Conservation (phyloP, 2,797 vertebrate species). For the Phyllotis vaccarum region DNA sequence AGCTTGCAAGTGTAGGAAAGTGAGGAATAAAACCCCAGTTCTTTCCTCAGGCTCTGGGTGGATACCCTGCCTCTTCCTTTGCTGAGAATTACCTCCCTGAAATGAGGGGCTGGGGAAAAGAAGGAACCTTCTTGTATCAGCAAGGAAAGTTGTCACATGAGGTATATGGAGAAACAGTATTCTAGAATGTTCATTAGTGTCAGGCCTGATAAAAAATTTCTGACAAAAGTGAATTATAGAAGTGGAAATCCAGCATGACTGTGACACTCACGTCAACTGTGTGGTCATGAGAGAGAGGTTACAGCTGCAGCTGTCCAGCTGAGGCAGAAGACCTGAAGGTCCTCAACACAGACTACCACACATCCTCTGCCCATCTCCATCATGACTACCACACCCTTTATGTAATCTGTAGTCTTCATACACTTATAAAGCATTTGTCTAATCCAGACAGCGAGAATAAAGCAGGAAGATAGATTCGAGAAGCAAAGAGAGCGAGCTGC, state of each 20-base stretch:
- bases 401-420: neutral
- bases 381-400: fast-evolving
- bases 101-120: neutral
- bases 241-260: neutral
- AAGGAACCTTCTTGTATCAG: neutral
- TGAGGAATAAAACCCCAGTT: neutral
- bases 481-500: neutral
- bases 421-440: neutral
- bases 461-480: neutral
- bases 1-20: neutral
- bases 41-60: neutral
- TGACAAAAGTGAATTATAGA: neutral
- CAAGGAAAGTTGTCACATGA: neutral
- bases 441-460: neutral
- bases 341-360: neutral
- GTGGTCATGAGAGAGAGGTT: neutral
- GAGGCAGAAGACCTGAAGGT: neutral
- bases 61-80: neutral
- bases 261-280: neutral
- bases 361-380: too few relatives aligned
- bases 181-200: neutral
- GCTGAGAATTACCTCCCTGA: neutral
- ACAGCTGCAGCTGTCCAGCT: neutral
- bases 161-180: neutral
- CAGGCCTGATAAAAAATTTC: neutral